Conservation (phyloP, 2,113 vertebrate species). For the Heptranchias perlo region DNA sequence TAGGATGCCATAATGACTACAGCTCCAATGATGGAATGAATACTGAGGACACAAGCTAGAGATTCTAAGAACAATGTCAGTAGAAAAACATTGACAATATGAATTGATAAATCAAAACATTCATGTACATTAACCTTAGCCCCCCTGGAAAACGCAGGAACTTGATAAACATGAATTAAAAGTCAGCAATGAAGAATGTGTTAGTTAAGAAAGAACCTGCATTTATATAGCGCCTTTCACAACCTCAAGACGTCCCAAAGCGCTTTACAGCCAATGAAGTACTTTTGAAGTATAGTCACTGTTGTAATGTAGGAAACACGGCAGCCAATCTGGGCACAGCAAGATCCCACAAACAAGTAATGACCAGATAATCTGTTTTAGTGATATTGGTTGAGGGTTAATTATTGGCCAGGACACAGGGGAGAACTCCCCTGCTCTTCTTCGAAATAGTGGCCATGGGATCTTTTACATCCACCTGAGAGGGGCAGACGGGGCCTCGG, state of each 20-base stretch:
- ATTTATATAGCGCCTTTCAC: background rate
- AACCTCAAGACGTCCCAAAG: too few species aligned
- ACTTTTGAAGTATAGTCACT: background rate
- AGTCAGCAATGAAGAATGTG: background rate
- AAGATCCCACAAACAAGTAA: background rate
- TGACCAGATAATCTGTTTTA: background rate
- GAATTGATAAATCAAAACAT: too few species aligned
- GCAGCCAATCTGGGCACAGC: background rate
- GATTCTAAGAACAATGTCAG: background rate
- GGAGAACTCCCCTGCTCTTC: background rate
- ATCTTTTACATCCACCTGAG: background rate
- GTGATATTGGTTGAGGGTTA: background rate
- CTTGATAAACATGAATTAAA: background rate
- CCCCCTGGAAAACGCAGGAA: background rate
- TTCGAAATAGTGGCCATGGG: background rate
- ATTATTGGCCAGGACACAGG: background rate
- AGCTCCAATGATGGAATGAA: background rate
- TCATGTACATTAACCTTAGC: background rate
- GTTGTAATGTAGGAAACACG: background rate
- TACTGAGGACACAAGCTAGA: background rate
- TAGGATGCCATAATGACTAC: background rate
- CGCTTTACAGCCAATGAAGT: too few species aligned
- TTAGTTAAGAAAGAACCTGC: background rate
- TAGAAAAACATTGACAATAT: background rate
- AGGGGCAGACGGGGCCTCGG: background rate